phyloP scores from a whole-genome alignment of 2,113 vertebrate genomes.

The Xerus inauris region DNA sequence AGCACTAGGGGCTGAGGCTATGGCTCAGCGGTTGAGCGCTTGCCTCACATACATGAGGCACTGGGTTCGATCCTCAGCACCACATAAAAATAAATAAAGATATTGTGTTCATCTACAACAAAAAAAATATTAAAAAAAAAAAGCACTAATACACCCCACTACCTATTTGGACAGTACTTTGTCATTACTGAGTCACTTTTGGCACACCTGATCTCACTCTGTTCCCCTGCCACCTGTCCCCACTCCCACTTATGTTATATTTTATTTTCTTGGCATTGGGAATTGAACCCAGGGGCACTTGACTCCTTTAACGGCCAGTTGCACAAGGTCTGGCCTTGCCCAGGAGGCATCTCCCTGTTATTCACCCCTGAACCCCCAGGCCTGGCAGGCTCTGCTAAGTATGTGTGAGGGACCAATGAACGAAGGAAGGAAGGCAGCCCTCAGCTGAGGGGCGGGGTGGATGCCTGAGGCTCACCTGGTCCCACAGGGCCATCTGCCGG shows the following conservation, averaged over 20 bases:
- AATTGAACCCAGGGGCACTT: not conserved
- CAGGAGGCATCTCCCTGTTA: not conserved
- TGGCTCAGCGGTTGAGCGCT: too few species aligned
- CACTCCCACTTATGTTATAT: too few species aligned
- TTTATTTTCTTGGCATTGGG: not conserved
- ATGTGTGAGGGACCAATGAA: not conserved
- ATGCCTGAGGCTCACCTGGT: constrained; percentile 87
- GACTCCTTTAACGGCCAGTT: not conserved
- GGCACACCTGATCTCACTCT: not conserved
- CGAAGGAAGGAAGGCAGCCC: not conserved
- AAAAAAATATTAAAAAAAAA: too few species aligned
- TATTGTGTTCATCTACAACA: too few species aligned
- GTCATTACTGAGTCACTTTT: not conserved
- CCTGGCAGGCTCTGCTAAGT: not conserved
- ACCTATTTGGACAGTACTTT: not conserved
- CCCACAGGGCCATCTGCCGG: constrained; percentile 94
- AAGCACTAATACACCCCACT: not conserved
- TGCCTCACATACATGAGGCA: too few species aligned
- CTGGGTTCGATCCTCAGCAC: too few species aligned
- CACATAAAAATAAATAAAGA: too few species aligned
- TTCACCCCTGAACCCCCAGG: not conserved
- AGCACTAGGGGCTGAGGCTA: too few species aligned
- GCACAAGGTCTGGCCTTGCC: not conserved
- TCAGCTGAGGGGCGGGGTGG: not conserved
- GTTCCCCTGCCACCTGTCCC: not conserved